These are phyloP conservation scores for Drosophila multiciliata DNA, from an alignment of 2,888 invertebrate genomes.

Conservation along the genomic window DNA sequence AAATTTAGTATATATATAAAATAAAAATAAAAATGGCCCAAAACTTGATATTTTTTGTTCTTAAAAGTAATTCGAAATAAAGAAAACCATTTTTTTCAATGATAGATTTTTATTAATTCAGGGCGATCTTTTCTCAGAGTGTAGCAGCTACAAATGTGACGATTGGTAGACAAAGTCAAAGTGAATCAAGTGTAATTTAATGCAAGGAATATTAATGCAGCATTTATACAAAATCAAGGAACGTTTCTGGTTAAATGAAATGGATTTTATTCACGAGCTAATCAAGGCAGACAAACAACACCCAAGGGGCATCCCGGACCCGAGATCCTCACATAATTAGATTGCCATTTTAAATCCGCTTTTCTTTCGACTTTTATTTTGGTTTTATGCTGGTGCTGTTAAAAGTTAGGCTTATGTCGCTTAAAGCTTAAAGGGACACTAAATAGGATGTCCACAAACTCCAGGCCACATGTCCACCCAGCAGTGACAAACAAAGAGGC, in stretches of 20 bases:
- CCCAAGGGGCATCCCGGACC: not conserved
- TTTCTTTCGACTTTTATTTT: constrained; percentile 4
- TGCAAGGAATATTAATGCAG: not conserved
- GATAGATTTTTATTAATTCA: not conserved
- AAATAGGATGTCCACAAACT: not conserved
- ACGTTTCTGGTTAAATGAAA: not conserved
- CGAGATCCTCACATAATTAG: constrained; percentile 36
- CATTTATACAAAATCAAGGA: not conserved
- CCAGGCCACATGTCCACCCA: constrained; percentile 1
- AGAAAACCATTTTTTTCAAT: too few relatives aligned
- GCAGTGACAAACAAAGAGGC: constrained; percentile 69
- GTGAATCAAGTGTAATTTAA: not conserved
- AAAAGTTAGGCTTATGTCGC: constrained; percentile 35
- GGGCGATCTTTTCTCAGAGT: not conserved
- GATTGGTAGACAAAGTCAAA: not conserved
- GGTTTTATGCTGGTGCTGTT: constrained; percentile 5
- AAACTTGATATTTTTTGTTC: not conserved
- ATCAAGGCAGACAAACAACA: constrained; percentile 7
- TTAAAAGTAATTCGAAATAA: too few relatives aligned
- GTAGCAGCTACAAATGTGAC: constrained; percentile 11
- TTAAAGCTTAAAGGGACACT: constrained; percentile 23
- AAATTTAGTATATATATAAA: not conserved
- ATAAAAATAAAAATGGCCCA: not conserved
- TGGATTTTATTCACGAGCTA: constrained; percentile 4
- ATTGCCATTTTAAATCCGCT: constrained; percentile 39